Evolutionary conservation across 2,888 invertebrate species (phyloP).

Genomic region (Willowsia nigromaculata): DNA sequence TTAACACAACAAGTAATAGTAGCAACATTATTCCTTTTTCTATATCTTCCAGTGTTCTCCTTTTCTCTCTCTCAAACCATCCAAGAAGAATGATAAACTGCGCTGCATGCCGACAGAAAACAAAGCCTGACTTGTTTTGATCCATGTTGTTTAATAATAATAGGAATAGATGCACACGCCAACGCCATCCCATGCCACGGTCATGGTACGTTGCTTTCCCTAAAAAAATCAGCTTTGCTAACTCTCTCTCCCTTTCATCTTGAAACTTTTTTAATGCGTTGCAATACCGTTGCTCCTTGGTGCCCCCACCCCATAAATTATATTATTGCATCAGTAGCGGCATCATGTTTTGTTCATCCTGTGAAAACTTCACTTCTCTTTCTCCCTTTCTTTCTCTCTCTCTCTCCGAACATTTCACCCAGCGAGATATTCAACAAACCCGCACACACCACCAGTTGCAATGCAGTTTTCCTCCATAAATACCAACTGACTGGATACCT

Average conservation of each 20-base stretch:
- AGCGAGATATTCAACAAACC: background rate
- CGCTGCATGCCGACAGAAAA: conserved; percentile 32
- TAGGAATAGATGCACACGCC: conserved; percentile 33
- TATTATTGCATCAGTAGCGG: conserved; percentile 42
- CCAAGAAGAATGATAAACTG: conserved; percentile 44
- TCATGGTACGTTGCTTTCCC: conserved; percentile 11
- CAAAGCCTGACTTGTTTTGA: conserved; percentile 37
- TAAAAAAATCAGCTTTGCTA: background rate
- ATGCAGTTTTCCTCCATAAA: background rate
- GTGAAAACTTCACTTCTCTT: background rate
- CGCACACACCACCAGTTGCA: conserved; percentile 40
- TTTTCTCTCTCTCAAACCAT: conserved; percentile 23
- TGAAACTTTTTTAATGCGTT: conserved; percentile 46
- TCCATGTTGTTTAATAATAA: conserved; percentile 39
- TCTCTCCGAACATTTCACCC: background rate
- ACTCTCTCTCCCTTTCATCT: conserved; percentile 25
- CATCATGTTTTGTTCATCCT: conserved; percentile 36
- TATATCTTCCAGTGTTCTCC: background rate
- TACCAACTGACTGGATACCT: conserved; percentile 10
- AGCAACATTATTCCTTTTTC: background rate
- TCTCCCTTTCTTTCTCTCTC: background rate
- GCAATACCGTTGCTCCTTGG: conserved; percentile 51
- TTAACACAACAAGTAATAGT: conserved; percentile 30
- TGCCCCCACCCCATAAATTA: conserved; percentile 56
- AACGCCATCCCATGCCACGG: conserved; percentile 26